Base-by-base conservation (phyloP, 2,888 invertebrate species). In the Blomia tropicalis region DNA sequence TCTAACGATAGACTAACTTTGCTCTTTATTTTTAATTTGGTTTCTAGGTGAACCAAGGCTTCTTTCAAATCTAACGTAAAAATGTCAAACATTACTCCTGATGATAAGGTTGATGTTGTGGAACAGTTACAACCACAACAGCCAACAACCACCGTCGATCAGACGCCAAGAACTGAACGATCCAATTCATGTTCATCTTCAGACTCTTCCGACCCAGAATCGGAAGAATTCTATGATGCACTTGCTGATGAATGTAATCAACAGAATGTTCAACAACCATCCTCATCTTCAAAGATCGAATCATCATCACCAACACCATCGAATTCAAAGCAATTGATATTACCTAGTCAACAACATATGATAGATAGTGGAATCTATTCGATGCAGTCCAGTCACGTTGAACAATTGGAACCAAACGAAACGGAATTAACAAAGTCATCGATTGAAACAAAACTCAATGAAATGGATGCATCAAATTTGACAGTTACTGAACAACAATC, bases 341-440 rank as follows among this genome's bases (percentile, higher is more conserved):
- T 27, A 47, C 7, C n/a, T 25, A 11, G 7, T 11, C 5, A 17
- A 5, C 4, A 2, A 5, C 60, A 60, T 4, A 56, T 62, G 62
- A 56, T 25, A 2, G 62, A 62, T 36, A 62, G 62, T 31, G 62
- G 62, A 23, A 53, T 62, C 23, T 62, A 30, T 27, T 62, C 62
- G 2, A 54, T 54, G 29, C 54, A 62, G 31, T 62, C 62, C 11
- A 62, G 62, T 62, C 54, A 62, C 29, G 62, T 36, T 31, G 56
- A 19, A 4, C 30, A 31, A n/a, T 56, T 32, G 29, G 51, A 47
- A 19, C 7, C 7, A 11, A 56, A 5, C 7, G 32, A 11, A 27
- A 7, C 7, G 19, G 22, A 27, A 31, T 11, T 7, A 27, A 56
- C 19, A 14, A 29, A 56, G 29, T 56, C 23, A 30, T 43, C 27